These are phyloP conservation scores for Meandrina meandrites DNA, from an alignment of 92 coral and sea anemone species.

Conservation along the genomic window DNA sequence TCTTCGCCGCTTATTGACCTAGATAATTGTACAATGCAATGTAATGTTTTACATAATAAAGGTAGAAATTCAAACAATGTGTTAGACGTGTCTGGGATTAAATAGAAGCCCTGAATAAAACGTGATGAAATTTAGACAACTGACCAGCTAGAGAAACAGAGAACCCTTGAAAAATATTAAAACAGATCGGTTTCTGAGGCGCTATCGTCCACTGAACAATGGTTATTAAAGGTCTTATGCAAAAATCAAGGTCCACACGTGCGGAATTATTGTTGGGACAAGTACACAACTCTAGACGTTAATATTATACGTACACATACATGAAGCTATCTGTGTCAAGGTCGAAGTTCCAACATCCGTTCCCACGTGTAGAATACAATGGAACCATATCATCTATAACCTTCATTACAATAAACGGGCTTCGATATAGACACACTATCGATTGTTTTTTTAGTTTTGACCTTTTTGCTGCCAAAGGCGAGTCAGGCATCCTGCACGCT, in stretches of 20 bases:
- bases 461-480: background rate
- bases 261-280: background rate
- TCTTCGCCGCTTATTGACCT: background rate
- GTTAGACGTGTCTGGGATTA: background rate
- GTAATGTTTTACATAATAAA: background rate
- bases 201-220: background rate
- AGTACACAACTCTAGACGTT: background rate
- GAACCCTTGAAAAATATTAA: background rate
- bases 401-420: background rate
- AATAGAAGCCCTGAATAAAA: background rate
- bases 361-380: background rate
- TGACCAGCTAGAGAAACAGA: background rate
- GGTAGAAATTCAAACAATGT: slow-evolving; percentile 4
- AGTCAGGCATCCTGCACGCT: background rate
- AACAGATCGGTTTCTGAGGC: background rate
- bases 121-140: background rate
- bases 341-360: background rate
- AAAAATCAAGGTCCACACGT: background rate
- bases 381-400: background rate
- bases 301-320: background rate
- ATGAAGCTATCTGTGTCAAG: background rate
- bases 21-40: background rate
- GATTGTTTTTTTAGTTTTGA: background rate
- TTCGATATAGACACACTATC: background rate
- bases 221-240: background rate